Evolutionary conservation across 2,113 vertebrate genomes (phyloP), one percentile per base, ranked within the genome.

Genomic region (Plestiodon gilberti): DNA sequence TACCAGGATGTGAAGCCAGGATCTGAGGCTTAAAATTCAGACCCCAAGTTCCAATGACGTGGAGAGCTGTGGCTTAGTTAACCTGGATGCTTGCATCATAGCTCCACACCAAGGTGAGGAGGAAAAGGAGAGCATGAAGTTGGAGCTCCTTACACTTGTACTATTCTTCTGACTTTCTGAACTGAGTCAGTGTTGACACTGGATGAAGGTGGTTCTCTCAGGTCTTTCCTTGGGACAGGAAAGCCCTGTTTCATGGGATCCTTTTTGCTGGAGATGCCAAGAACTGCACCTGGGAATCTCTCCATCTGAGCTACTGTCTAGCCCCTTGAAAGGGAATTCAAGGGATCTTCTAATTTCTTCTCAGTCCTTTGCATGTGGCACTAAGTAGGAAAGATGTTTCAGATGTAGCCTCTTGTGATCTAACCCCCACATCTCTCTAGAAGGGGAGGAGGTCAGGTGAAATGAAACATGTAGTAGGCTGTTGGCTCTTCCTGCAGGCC

Each of bases 371-470:
- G 33, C 70, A 82, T 61, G 55, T 82, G 77, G 91, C 14, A 13
- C 15, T 30, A 40, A 84, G 69, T 20, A 84, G 86, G 35, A 86
- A 48, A 64, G 23, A 2, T 25, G 22, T 20, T 38, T 89, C 85
- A 87, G 69, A 76, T 84, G 18, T 35, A 77, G 59, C 55, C 76
- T 89, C 67, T 78, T 87, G 30, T 3, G 52, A 81, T 74, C 84
- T n/a, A 78, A 88, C 69, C 64, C 23, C 89, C 82, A 1, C 1
- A 78, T 76, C 64, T 15, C 57, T 1, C 76, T 85, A 8, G 23
- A 52, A 65, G 88, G 83, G 59, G 35, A 77, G 67, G 52, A 52
- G 0, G 7, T 65, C 86, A 94, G 91, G 92, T 91, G 90, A 70
- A 93, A 86, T n/a, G 3, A 59, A 91, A 71, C 79, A 55, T 4